These are phyloP conservation scores for Strix occidentalis DNA, from an alignment of 2,797 vertebrate species.

Conservation along the genomic window DNA sequence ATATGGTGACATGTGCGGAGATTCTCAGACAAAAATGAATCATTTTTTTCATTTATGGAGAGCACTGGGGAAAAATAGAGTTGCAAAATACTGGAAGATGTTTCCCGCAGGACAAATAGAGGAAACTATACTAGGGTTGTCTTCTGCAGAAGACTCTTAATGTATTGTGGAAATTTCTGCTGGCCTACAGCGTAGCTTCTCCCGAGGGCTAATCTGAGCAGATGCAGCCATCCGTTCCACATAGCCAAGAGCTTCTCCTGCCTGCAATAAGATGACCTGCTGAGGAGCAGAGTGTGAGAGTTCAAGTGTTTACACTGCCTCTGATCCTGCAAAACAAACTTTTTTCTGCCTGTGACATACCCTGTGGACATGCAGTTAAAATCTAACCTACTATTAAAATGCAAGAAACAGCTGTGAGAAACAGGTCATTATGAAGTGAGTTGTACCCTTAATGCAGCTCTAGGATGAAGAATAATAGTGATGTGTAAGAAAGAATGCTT, in stretches of 20 bases:
- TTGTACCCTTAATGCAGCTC: background rate
- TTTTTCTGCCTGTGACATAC: background rate
- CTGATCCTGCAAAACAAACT: background rate
- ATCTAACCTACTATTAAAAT: background rate
- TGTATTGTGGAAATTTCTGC: background rate
- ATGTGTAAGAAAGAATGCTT: background rate
- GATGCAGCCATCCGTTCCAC: background rate
- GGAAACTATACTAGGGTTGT: background rate
- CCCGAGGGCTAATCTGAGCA: background rate
- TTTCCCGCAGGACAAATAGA: background rate
- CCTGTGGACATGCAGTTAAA: background rate
- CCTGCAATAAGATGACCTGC: background rate
- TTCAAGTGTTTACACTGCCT: background rate
- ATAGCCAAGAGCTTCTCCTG: background rate
- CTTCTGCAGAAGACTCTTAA: background rate
- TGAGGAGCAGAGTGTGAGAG: background rate
- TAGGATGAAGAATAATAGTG: background rate
- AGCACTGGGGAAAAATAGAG: background rate
- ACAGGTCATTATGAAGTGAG: background rate
- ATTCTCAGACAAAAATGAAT: constrained; percentile 49
- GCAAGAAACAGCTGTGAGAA: background rate
- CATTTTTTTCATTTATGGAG: background rate
- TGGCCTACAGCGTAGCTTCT: background rate
- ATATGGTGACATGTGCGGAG: background rate
- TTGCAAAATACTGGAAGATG: background rate